Conservation (phyloP, 2,113 vertebrate species). For the Syngnathus typhle region DNA sequence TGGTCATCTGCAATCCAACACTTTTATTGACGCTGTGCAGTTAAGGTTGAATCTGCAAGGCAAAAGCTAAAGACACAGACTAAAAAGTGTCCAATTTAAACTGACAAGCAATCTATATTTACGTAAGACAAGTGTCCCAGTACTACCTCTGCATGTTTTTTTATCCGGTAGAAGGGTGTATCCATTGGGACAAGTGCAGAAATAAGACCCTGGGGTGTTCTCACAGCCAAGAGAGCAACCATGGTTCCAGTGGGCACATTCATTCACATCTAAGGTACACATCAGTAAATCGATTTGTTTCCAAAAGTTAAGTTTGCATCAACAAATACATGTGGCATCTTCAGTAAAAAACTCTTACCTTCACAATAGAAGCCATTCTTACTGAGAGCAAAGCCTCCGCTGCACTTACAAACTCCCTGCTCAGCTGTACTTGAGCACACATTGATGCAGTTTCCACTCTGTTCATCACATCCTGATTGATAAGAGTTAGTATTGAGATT, state of each 20-base stretch:
- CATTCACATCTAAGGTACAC: conserved; percentile 79
- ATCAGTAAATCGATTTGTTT: neutral
- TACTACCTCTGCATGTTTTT: conserved; percentile 79
- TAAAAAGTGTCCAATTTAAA: neutral
- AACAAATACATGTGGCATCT: neutral
- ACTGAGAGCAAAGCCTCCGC: conserved; percentile 76
- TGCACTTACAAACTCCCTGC: conserved; percentile 70
- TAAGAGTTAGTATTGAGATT: neutral
- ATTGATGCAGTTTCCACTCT: conserved; percentile 59
- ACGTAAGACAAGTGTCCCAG: neutral
- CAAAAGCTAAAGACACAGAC: conserved; percentile 32
- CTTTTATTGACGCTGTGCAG: conserved; percentile 31
- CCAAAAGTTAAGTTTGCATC: neutral
- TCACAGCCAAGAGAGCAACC: conserved; percentile 92
- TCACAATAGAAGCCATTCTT: conserved; percentile 77
- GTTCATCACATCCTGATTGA: conserved; percentile 58
- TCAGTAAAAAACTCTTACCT: conserved; percentile 67
- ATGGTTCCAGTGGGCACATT: conserved; percentile 87
- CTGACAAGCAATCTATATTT: neutral
- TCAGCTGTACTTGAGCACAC: conserved; percentile 61
- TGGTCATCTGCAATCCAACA: conserved; percentile 30
- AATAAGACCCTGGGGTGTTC: conserved; percentile 88
- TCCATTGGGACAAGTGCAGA: conserved; percentile 86
- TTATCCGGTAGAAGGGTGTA: conserved; percentile 82
- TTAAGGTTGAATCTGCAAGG: conserved; percentile 40